Evolutionary conservation across 2,113 vertebrate species (phyloP).

Genomic region (Mungos mungo): DNA sequence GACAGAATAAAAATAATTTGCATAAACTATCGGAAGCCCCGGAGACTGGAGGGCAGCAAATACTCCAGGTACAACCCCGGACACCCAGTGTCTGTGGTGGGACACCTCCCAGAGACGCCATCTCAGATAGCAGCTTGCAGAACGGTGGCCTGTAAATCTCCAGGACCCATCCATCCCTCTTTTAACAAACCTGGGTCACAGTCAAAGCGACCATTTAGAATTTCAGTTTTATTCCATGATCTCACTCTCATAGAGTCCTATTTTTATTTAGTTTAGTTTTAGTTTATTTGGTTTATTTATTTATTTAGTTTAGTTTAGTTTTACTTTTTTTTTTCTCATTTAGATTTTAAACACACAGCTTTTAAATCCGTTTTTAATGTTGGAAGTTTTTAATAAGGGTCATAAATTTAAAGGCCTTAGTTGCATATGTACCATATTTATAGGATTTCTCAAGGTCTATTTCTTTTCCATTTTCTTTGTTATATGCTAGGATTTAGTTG

Average conservation of each 20-base stretch:
- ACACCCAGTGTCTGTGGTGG: neutral
- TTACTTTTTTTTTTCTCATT: neutral
- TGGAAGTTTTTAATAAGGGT: conserved; percentile 14
- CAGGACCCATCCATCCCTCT: neutral
- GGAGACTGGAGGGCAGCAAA: neutral
- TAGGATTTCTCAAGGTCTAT: neutral
- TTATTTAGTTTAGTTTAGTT: neutral
- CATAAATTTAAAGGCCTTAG: neutral
- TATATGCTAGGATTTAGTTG: neutral
- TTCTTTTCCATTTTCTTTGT: neutral
- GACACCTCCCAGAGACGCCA: neutral
- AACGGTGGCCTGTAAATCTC: neutral
- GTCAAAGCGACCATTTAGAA: conserved; percentile 7
- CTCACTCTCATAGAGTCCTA: neutral
- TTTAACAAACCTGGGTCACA: neutral
- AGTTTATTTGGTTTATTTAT: neutral
- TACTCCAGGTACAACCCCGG: neutral
- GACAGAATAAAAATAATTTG: neutral
- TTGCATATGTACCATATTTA: neutral
- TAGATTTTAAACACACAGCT: neutral
- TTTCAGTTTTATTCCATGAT: neutral
- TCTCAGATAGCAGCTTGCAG: neutral
- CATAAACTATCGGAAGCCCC: neutral
- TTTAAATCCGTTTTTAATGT: neutral
- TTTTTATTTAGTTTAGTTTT: conserved; percentile 42